Conservation (phyloP, 2,113 vertebrate genomes). For the Epinephelus cyanopodus region DNA sequence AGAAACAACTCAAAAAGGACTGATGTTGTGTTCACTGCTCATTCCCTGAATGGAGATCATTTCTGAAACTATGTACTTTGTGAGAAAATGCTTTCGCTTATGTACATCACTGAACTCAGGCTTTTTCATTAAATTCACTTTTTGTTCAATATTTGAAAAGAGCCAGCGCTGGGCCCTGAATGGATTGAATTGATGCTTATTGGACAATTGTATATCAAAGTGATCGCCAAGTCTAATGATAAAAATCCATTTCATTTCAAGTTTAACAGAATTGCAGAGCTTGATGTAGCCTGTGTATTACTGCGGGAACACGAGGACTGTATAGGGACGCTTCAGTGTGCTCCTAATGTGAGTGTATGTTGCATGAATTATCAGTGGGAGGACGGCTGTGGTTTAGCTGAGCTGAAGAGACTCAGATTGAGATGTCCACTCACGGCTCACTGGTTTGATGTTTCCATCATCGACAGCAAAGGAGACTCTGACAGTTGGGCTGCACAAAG, state of each 20-base stretch:
- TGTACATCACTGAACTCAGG: slow-evolving; percentile 49
- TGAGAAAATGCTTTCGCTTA: slow-evolving; percentile 58
- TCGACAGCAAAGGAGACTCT: slow-evolving; percentile 86
- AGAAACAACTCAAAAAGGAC: slow-evolving; percentile 67
- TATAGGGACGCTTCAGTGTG: slow-evolving; percentile 44
- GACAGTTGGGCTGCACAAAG: slow-evolving; percentile 85
- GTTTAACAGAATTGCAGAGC: slow-evolving; percentile 59
- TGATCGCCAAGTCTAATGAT: slow-evolving; percentile 44
- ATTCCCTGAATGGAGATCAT: slow-evolving; percentile 74
- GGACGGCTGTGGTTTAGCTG: slow-evolving; percentile 67
- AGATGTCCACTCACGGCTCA: slow-evolving; percentile 86
- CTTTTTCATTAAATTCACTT: slow-evolving; percentile 72
- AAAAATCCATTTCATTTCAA: slow-evolving; percentile 68
- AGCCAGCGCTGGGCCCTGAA: slow-evolving; percentile 26
- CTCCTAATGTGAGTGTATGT: slow-evolving; percentile 67
- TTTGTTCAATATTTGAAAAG: slow-evolving; percentile 66
- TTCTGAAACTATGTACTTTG: slow-evolving; percentile 60
- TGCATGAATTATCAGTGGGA: slow-evolving; percentile 82
- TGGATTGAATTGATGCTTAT: slow-evolving; percentile 62
- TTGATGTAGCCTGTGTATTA: slow-evolving; percentile 35
- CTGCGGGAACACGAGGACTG: slow-evolving; percentile 4
- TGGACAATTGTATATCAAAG: slow-evolving; percentile 56
- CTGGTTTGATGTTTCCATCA: slow-evolving; percentile 87
- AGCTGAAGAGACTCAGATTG: slow-evolving; percentile 81
- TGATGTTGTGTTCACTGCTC: slow-evolving; percentile 70